Evolutionary conservation across 2,797 vertebrate genomes (phyloP).

Genomic region (Tragopan temminckii): DNA sequence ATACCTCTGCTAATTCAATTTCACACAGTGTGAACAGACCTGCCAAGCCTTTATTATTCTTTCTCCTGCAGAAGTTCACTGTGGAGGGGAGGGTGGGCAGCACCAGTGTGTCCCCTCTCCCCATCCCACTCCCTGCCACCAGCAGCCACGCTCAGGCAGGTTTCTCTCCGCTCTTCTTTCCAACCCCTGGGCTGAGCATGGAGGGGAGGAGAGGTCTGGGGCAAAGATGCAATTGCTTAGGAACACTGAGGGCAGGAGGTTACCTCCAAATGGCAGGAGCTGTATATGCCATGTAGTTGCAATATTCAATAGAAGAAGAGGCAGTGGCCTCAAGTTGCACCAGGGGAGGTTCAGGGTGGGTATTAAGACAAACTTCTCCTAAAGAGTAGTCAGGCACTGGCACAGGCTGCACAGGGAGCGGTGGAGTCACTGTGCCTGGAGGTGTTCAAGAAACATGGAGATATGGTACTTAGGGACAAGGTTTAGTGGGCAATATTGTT

Average conservation of each 20-base stretch:
- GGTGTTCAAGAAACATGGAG: too few species aligned
- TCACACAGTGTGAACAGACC: constrained; percentile 66
- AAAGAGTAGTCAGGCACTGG: too few species aligned
- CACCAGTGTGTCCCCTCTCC: background rate
- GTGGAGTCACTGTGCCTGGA: too few species aligned
- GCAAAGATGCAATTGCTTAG: background rate
- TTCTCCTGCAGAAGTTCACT: constrained; percentile 33
- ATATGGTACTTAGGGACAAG: too few species aligned
- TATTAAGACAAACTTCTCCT: too few species aligned
- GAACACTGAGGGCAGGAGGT: background rate
- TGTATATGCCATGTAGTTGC: background rate
- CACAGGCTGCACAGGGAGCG: too few species aligned
- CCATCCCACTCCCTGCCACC: background rate
- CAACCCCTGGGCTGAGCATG: background rate
- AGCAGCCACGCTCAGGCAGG: background rate
- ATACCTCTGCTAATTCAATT: constrained; percentile 78
- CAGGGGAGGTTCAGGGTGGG: too few species aligned
- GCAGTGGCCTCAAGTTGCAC: too few species aligned
- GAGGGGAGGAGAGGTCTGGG: background rate
- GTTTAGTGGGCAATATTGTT: too few species aligned
- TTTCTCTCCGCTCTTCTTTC: background rate
- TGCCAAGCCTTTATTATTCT: constrained; percentile 74
- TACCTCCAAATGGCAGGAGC: background rate
- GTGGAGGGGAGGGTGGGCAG: background rate
- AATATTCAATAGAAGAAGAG: background rate